These are phyloP conservation scores for Lophura swinhoii DNA, from an alignment of 2,797 vertebrate genomes.

Conservation along the genomic window DNA sequence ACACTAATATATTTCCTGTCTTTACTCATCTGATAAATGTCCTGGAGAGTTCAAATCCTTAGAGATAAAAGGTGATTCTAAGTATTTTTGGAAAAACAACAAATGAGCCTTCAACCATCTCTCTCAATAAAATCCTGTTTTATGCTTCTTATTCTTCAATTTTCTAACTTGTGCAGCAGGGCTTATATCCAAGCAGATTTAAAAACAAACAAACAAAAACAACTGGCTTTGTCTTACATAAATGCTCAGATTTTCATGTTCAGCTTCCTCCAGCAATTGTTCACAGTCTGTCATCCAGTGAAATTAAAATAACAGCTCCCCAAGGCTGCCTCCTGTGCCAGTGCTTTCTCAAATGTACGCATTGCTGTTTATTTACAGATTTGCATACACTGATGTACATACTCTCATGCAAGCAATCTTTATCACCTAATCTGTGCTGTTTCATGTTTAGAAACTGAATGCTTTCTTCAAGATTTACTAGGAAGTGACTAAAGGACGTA, in stretches of 20 bases:
- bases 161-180: slow-evolving; percentile 1
- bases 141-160: slow-evolving; percentile 40
- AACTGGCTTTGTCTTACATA: neutral
- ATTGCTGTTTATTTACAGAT: neutral
- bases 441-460: neutral
- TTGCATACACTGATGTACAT: neutral
- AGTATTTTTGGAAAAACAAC: slow-evolving; percentile 24
- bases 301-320: slow-evolving; percentile 15
- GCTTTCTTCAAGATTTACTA: neutral
- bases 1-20: neutral
- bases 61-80: neutral
- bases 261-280: slow-evolving; percentile 14
- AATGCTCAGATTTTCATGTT: neutral
- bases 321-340: neutral
- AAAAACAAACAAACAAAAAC: neutral
- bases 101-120: neutral
- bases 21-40: neutral
- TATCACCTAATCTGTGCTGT: neutral
- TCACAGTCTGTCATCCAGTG: neutral
- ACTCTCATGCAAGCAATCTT: neutral
- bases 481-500: neutral
- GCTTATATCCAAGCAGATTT: slow-evolving; percentile 18
- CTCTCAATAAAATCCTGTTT: slow-evolving; percentile 33
- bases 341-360: neutral
- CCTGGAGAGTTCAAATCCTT: neutral